phyloP scores from a whole-genome alignment of 2,113 vertebrate genomes.

The Danio rerio region DNA sequence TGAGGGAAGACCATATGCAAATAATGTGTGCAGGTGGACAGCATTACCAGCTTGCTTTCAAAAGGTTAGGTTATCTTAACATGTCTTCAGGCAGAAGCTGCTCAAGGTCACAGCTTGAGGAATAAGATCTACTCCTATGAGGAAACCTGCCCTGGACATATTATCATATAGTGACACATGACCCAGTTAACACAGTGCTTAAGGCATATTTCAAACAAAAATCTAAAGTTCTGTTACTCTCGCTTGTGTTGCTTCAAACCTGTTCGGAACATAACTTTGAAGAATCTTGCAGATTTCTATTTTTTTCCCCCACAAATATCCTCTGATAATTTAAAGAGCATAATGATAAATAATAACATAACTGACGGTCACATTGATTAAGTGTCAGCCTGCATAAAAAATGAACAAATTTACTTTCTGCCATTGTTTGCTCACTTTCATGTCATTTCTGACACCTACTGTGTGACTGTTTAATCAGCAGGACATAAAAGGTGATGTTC shows the following conservation, averaged over 20 bases:
- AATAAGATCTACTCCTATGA: slow-evolving; percentile 9
- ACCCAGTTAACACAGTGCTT: background rate
- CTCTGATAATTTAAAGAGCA: background rate
- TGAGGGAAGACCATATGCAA: background rate
- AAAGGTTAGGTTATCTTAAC: background rate
- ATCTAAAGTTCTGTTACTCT: background rate
- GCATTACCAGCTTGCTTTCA: slow-evolving; percentile 11
- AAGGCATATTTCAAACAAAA: background rate
- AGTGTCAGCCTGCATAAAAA: background rate
- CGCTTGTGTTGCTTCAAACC: background rate
- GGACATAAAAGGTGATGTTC: background rate
- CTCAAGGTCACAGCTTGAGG: background rate
- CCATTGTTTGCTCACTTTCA: background rate
- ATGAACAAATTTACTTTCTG: background rate
- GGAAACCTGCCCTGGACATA: background rate
- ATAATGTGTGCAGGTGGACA: slow-evolving; percentile 1
- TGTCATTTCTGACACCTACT: background rate
- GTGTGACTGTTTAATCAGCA: background rate
- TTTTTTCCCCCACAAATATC: too few relatives aligned
- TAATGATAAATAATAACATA: background rate
- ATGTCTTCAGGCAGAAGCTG: slow-evolving; percentile 11
- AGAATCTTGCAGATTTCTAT: too few relatives aligned
- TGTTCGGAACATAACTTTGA: background rate
- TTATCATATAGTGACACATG: background rate
- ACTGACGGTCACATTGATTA: slow-evolving; percentile 8